phyloP scores from a whole-genome alignment of 2,113 vertebrate genomes.

The Brachyhypopomus occidentalis region DNA sequence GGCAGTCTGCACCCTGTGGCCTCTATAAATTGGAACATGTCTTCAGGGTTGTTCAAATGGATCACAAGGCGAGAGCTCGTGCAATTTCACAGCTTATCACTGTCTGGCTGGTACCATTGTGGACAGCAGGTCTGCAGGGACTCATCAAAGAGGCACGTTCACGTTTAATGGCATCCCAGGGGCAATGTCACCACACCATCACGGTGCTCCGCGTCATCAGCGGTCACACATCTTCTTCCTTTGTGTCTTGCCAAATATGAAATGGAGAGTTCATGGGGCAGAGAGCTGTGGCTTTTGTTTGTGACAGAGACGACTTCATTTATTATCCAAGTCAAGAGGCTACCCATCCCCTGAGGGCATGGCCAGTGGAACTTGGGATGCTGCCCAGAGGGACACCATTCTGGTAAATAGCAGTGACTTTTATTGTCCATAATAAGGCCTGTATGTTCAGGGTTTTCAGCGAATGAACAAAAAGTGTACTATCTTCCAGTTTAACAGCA shows the following conservation, averaged over 20 bases:
- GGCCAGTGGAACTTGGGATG: constrained; percentile 3
- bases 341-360: not conserved
- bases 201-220: not conserved
- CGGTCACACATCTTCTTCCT: not conserved
- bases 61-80: constrained; percentile 4
- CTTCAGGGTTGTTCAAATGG: not conserved
- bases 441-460: constrained; percentile 22
- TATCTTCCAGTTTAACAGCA: constrained; percentile 30
- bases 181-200: not conserved
- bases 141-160: not conserved
- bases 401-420: constrained; percentile 25
- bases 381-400: not conserved
- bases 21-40: not conserved
- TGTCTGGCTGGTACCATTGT: not conserved
- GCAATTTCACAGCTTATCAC: not conserved
- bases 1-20: not conserved
- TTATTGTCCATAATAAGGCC: constrained; percentile 38
- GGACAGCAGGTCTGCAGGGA: not conserved
- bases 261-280: not conserved
- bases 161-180: not conserved
- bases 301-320: not conserved
- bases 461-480: constrained; percentile 38
- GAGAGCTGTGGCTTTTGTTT: not conserved
- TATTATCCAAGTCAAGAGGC: constrained; percentile 17
- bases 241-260: not conserved